Percentiles rank a stretch among this genome's conserved stretches.
Conservation (phyloP, 2,797 vertebrate genomes). For the Tokudaia muenninki region DNA sequence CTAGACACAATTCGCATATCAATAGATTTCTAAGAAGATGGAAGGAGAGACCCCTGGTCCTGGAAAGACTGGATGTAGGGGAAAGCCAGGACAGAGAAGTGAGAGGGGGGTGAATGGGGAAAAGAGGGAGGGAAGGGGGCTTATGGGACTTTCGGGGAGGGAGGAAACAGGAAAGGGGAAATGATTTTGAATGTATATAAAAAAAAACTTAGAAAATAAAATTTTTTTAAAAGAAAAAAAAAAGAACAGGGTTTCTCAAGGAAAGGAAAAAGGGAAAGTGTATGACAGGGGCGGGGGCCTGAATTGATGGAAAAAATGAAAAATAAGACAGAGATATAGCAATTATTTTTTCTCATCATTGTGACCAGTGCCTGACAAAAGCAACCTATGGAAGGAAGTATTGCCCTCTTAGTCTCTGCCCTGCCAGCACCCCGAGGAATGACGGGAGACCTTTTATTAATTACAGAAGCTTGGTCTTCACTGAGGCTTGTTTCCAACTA, state of each 20-base stretch:
- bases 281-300: not conserved
- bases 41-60: too few species aligned
- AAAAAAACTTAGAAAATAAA: too few species aligned
- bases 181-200: too few species aligned
- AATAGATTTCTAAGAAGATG: too few species aligned
- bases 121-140: too few species aligned
- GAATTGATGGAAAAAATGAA: not conserved
- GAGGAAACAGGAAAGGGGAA: too few species aligned
- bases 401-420: not conserved
- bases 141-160: too few species aligned
- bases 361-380: not conserved
- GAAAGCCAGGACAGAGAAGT: too few species aligned
- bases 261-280: not conserved
- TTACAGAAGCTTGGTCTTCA: not conserved
- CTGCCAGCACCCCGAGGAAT: not conserved
- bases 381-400: not conserved
- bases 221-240: too few species aligned
- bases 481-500: not conserved
- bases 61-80: too few species aligned
- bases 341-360: not conserved
- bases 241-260: not conserved
- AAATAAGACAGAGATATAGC: not conserved
- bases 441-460: not conserved
- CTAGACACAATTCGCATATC: too few species aligned
- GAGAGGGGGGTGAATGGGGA: too few species aligned